Conservation (phyloP, 2,797 vertebrate genomes). For the Crenuchus spilurus region DNA sequence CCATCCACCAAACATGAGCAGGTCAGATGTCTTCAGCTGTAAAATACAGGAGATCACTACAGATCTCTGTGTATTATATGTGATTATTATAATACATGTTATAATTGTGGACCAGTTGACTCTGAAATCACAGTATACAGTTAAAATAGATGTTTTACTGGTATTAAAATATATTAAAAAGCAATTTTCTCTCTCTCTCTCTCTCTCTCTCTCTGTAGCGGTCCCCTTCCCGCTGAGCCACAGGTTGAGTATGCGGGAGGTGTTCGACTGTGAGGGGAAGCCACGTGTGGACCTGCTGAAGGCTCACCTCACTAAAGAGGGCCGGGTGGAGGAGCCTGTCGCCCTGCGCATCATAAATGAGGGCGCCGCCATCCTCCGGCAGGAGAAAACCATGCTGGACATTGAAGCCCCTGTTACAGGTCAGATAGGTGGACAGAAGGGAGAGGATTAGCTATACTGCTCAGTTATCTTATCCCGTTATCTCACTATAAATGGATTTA, state of each 20-base stretch:
- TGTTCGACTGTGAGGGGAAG: slow-evolving; percentile 83
- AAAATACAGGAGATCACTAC: too few species aligned
- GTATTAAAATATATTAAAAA: too few species aligned
- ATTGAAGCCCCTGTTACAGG: slow-evolving; percentile 86
- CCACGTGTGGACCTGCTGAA: slow-evolving; percentile 84
- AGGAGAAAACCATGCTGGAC: slow-evolving; percentile 86
- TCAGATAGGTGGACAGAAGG: too few species aligned
- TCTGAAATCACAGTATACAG: background rate
- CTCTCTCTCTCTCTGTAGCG: slow-evolving; percentile 60
- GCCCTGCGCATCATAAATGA: slow-evolving; percentile 83
- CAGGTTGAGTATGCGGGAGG: slow-evolving; percentile 84
- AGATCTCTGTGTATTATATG: too few species aligned
- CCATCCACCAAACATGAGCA: too few species aligned
- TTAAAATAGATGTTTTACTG: background rate
- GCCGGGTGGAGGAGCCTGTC: slow-evolving; percentile 82
- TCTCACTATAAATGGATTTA: background rate
- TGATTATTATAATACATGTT: too few species aligned
- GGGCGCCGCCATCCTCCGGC: slow-evolving; percentile 82
- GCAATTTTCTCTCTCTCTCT: background rate
- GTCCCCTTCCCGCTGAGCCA: slow-evolving; percentile 86
- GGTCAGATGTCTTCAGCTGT: too few species aligned
- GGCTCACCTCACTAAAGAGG: slow-evolving; percentile 85
- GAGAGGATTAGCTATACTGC: background rate
- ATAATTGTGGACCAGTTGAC: background rate
- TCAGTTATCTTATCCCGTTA: background rate